Evolutionary conservation across 2,113 vertebrate species (phyloP).

Genomic region (Nycticorax nycticorax): DNA sequence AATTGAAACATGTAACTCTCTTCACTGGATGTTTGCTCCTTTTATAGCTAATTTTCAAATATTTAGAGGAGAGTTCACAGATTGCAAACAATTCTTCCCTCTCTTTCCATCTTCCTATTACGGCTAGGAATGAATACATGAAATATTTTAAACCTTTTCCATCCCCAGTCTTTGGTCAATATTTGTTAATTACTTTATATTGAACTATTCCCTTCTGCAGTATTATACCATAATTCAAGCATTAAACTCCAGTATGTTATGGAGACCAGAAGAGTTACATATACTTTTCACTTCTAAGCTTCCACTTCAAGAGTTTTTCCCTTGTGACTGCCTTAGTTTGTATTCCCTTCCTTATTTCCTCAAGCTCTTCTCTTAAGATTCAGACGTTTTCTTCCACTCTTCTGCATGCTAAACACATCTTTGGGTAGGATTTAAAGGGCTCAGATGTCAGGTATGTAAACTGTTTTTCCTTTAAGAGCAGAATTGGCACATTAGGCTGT

Average conservation of each 20-base stretch:
- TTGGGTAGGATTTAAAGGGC: background rate
- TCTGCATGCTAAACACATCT: background rate
- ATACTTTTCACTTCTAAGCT: background rate
- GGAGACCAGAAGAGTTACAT: background rate
- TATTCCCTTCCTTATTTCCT: constrained; percentile 1
- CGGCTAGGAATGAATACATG: background rate
- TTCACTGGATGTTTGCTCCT: background rate
- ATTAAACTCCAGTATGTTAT: background rate
- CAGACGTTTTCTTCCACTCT: background rate
- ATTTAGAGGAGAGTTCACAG: background rate
- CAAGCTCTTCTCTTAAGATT: constrained; percentile 4
- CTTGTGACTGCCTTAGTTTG: background rate
- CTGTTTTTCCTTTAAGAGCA: background rate
- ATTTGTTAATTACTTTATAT: background rate
- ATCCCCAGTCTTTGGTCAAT: background rate
- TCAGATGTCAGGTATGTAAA: constrained; percentile 20
- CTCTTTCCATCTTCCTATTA: background rate
- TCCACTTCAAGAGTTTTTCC: background rate
- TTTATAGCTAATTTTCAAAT: background rate
- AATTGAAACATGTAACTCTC: background rate
- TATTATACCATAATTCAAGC: background rate
- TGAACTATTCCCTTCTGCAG: background rate
- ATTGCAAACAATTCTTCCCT: background rate
- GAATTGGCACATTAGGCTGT: background rate
- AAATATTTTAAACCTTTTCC: background rate